Evolutionary conservation across 2,888 invertebrate genomes (phyloP).

Genomic region (Eupithecia subfuscata): DNA sequence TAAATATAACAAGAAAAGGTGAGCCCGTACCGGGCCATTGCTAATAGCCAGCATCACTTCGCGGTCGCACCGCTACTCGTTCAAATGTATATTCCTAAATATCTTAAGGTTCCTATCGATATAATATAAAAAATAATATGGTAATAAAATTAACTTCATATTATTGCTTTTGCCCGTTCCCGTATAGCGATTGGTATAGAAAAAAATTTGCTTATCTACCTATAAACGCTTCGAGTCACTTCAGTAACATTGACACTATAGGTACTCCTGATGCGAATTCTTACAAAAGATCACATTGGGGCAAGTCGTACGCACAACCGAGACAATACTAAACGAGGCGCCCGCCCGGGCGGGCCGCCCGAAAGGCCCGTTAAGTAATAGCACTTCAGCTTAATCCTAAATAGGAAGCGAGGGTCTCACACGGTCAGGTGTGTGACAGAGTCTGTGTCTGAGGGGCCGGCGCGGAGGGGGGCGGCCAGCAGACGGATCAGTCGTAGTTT

Average conservation of each 20-base stretch:
- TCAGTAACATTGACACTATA: conserved; percentile 71
- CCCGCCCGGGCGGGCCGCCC: conserved; percentile 63
- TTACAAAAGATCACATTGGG: conserved; percentile 75
- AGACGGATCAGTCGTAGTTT: conserved; percentile 78
- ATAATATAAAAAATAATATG: conserved; percentile 84
- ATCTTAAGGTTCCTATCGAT: conserved; percentile 80
- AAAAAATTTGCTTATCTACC: conserved; percentile 80
- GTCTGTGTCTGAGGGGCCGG: conserved; percentile 3
- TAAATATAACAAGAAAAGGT: conserved; percentile 81
- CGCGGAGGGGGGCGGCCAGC: conserved; percentile 59
- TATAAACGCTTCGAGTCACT: conserved; percentile 75
- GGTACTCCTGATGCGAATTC: conserved; percentile 67
- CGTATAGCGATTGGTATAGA: conserved; percentile 85
- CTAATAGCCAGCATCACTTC: conserved; percentile 80
- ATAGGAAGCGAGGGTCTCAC: conserved; percentile 68
- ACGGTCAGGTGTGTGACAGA: neutral
- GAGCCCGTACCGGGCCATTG: conserved; percentile 68
- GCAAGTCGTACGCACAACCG: conserved; percentile 83
- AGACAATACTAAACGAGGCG: conserved; percentile 79
- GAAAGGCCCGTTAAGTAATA: conserved; percentile 81
- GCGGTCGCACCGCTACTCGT: conserved; percentile 82
- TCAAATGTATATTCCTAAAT: conserved; percentile 75
- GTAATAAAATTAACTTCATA: conserved; percentile 84
- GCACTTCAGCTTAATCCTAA: conserved; percentile 82
- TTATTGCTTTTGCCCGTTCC: conserved; percentile 85